Evolutionary conservation across 2,888 invertebrate species (phyloP).

Genomic region (Cristatella mucedo): DNA sequence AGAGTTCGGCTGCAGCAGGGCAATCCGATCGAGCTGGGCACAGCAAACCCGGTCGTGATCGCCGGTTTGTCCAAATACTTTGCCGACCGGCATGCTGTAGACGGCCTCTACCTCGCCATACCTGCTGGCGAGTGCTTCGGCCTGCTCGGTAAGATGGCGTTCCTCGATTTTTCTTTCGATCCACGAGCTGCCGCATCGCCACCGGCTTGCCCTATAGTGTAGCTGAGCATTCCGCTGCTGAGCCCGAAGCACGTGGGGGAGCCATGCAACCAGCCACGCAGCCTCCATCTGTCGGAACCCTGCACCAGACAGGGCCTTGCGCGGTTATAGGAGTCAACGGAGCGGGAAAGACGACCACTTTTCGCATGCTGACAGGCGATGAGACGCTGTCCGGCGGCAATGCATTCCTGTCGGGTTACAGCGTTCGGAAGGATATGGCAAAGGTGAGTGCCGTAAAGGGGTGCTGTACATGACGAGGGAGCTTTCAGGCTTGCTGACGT

Average conservation of each 20-base stretch:
- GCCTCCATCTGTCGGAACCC: too few relatives aligned
- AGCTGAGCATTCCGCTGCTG: too few relatives aligned
- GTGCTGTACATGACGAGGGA: too few relatives aligned
- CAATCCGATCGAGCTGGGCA: not conserved
- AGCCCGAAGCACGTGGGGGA: too few relatives aligned
- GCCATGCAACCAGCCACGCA: too few relatives aligned
- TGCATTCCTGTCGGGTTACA: slow-evolving; percentile 49
- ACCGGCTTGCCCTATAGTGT: too few relatives aligned
- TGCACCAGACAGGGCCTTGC: too few relatives aligned
- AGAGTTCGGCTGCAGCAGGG: slow-evolving; percentile 11
- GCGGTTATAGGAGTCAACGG: slow-evolving; percentile 38
- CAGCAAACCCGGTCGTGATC: slow-evolving; percentile 1
- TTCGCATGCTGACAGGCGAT: slow-evolving; percentile 62
- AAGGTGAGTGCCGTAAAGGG: slow-evolving; percentile 19
- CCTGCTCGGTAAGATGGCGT: slow-evolving; percentile 47
- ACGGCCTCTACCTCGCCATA: slow-evolving; percentile 52
- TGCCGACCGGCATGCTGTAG: slow-evolving; percentile 52
- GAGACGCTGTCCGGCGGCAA: slow-evolving; percentile 53
- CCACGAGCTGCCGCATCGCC: too few relatives aligned
- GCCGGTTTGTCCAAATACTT: slow-evolving; percentile 55
- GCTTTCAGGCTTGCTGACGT: too few relatives aligned
- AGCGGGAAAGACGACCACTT: slow-evolving; percentile 54
- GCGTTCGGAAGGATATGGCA: slow-evolving; percentile 28
- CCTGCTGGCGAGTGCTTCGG: slow-evolving; percentile 61
- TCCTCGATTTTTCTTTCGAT: too few relatives aligned